phyloP scores from a whole-genome alignment of 2,797 vertebrate species.

The Bradypus variegatus region DNA sequence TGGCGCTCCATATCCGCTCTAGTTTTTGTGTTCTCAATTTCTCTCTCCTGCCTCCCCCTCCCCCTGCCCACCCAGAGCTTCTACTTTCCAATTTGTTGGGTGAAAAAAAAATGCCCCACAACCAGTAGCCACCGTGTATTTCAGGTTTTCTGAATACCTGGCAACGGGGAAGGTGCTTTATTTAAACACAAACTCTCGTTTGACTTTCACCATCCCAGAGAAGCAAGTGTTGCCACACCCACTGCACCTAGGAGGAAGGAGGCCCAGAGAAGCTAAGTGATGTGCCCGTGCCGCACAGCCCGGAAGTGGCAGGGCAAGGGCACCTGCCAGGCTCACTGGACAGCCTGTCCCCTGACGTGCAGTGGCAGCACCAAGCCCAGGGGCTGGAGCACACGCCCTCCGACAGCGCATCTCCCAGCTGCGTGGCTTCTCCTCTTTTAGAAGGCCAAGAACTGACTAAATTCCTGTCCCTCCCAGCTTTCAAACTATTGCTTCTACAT shows the following conservation, averaged over 20 bases:
- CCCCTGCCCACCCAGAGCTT: neutral
- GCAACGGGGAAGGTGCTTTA: neutral
- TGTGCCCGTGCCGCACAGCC: neutral
- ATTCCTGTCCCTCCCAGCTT: neutral
- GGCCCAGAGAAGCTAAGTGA: neutral
- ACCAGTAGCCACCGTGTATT: neutral
- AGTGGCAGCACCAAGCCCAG: too few relatives aligned
- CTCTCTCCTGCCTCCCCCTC: neutral
- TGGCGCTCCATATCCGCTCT: neutral
- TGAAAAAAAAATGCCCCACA: neutral
- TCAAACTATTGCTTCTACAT: neutral
- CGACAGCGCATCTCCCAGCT: neutral
- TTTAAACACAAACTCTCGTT: neutral
- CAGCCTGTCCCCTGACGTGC: neutral
- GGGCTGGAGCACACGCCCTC: accelerated
- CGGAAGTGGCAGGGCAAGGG: neutral
- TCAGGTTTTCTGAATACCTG: accelerated
- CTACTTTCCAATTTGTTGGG: neutral
- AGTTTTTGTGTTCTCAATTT: neutral
- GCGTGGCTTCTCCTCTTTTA: neutral
- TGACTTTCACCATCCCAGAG: neutral
- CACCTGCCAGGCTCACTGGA: neutral
- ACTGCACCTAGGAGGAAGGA: neutral
- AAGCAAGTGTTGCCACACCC: neutral
- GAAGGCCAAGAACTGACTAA: neutral